Percentiles rank a stretch among this genome's conserved stretches.
Evolutionary conservation across 1,140 invertebrate species (phyloP).

Genomic region (Aphaenogaster rudis): DNA sequence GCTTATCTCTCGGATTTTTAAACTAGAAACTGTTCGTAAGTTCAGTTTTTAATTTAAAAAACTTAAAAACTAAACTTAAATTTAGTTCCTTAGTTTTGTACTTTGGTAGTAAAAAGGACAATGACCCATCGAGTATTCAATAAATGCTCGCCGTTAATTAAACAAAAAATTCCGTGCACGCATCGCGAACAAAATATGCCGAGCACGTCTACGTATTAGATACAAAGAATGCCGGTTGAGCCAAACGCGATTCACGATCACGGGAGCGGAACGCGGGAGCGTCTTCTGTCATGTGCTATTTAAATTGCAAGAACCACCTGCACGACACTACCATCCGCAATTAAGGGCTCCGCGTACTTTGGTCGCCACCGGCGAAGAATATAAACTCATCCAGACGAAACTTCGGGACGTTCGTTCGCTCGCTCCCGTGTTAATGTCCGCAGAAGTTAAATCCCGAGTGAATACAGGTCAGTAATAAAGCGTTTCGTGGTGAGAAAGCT

Average conservation of each 20-base stretch:
- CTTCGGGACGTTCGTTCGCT: slow-evolving; percentile 14
- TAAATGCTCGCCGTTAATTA: neutral
- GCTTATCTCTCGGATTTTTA: slow-evolving; percentile 24
- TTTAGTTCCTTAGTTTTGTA: neutral
- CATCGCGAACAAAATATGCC: neutral
- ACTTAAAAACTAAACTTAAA: neutral
- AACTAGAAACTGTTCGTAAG: slow-evolving; percentile 18
- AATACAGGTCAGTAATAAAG: slow-evolving; percentile 56
- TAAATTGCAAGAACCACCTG: slow-evolving; percentile 46
- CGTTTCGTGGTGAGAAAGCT: slow-evolving; percentile 19
- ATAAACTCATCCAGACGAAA: slow-evolving; percentile 56
- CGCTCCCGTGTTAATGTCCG: slow-evolving; percentile 48
- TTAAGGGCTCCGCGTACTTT: slow-evolving; percentile 30
- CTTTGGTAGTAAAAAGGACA: neutral
- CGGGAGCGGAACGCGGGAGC: slow-evolving; percentile 10
- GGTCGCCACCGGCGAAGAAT: slow-evolving; percentile 28
- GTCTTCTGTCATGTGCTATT: slow-evolving; percentile 49
- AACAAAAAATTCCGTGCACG: slow-evolving; percentile 12
- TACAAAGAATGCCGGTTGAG: slow-evolving; percentile 20
- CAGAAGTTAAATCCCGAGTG: slow-evolving; percentile 57
- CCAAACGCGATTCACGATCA: slow-evolving; percentile 10
- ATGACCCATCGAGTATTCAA: neutral
- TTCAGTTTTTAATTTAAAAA: slow-evolving; percentile 31
- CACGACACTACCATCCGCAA: slow-evolving; percentile 34
- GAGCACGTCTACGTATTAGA: slow-evolving; percentile 3